phyloP scores from a whole-genome alignment of 2,113 vertebrate species.

The Gallinago jamesoni region DNA sequence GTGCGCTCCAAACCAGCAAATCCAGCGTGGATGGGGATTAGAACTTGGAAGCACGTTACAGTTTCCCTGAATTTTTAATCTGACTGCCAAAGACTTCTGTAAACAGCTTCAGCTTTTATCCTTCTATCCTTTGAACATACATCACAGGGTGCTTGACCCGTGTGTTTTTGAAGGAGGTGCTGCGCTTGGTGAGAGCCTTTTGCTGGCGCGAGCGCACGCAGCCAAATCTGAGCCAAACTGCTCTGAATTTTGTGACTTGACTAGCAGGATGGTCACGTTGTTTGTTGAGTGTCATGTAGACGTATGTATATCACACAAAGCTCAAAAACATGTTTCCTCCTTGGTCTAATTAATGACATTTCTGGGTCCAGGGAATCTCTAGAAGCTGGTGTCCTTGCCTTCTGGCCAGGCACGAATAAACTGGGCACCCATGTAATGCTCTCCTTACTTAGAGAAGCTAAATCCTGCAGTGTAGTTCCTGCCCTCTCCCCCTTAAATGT shows the following conservation, averaged over 20 bases:
- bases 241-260: not conserved
- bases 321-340: not conserved
- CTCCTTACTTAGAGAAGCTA: not conserved
- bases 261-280: not conserved
- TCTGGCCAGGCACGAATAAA: not conserved
- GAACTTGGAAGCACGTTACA: not conserved
- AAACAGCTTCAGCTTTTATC: slow-evolving; percentile 10
- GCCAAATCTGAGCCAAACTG: not conserved
- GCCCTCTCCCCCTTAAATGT: not conserved
- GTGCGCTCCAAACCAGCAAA: not conserved
- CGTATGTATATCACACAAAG: rapidly evolving
- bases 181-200: not conserved
- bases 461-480: not conserved
- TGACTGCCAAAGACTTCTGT: not conserved
- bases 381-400: not conserved
- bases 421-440: not conserved
- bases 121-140: not conserved
- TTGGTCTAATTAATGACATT: not conserved
- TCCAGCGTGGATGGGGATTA: not conserved
- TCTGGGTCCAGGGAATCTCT: not conserved
- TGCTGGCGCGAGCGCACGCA: rapidly evolving
- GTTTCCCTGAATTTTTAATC: not conserved
- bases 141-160: rapidly evolving
- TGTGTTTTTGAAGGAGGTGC: not conserved
- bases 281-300: no score